Base-by-base conservation (phyloP, 2,797 vertebrate species). In the Clarias fuscus region DNA sequence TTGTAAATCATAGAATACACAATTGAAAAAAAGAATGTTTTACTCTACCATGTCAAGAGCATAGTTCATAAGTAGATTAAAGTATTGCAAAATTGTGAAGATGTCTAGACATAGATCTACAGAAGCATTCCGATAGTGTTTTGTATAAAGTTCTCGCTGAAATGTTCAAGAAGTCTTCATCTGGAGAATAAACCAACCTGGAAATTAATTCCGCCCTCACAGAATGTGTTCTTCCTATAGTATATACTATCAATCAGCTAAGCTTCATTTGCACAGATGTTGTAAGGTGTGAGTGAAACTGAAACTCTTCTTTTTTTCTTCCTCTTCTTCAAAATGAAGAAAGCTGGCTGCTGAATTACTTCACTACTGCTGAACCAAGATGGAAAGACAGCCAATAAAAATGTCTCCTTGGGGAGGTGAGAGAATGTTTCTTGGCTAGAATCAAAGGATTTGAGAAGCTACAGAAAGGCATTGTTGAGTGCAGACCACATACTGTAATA, bases 261-360 rank as follows among this genome's bases (percentile, higher is more conserved):
- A 82, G 88, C 78, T 58, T 20, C 68, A 53, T 89, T 78, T 83
- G 82, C 68, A 83, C 48, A 40, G 64, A 72, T 81, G 80, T 89
- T 78, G 77, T 83, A 85, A 67, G 22, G n/a, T 72, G 80, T 89
- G 82, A 86, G 78, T 89, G 78, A 72, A 58, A 84, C 33, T 17
- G 18, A 72, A 56, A 70, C 78, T 82, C 64, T 80, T 67, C 81
- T 56, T 73, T 80, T 24, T 65, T 70, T 75, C n/a, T 27, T 67
- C 4, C 13, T n/a, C 22, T 7, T n/a, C 24, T 27, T 7, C 24
- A 27, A 75, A 15, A 14, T 73, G 22, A 53, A 14, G 22, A 73
- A 53, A 48, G 18, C 37, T 72, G 70, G 10, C 4, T 70, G 48
- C 1, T 70, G 48, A 73, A 56, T 56, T 8, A 75, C 7, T 18